A percentile compares a stretch with the other conserved stretches of the same genome.
Conservation (phyloP, 2,888 invertebrate species). For the Phaedon cochleariae region DNA sequence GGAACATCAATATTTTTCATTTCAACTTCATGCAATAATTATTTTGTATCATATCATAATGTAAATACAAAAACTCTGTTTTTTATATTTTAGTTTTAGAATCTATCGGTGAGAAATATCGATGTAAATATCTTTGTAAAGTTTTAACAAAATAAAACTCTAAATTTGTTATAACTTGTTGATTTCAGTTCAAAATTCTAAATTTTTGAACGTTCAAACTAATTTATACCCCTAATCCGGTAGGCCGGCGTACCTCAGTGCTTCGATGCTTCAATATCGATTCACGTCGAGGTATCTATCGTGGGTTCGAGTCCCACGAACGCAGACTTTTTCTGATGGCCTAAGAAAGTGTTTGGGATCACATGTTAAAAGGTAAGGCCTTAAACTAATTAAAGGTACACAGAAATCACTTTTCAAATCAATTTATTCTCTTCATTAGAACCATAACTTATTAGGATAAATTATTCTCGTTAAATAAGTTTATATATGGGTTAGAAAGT, state of each 20-base stretch:
- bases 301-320: no score
- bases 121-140: constrained; percentile 45
- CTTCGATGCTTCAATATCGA: no score
- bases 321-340: no score
- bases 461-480: background rate
- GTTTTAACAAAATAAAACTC: constrained; percentile 30
- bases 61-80: constrained; percentile 44
- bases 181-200: no score
- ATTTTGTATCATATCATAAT: constrained; percentile 27
- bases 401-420: background rate
- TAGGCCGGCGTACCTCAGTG: no score
- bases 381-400: no score
- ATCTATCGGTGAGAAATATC: constrained; percentile 31
- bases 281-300: no score
- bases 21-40: background rate
- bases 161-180: constrained; percentile 5
- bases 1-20: constrained; percentile 24
- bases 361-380: no score
- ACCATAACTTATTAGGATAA: background rate
- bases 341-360: no score
- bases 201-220: no score
- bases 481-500: background rate
- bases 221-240: no score
- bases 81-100: constrained; percentile 45
- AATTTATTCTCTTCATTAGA: background rate